phyloP scores from a whole-genome alignment of 2,113 vertebrate species.

The Haliaeetus leucogaster region DNA sequence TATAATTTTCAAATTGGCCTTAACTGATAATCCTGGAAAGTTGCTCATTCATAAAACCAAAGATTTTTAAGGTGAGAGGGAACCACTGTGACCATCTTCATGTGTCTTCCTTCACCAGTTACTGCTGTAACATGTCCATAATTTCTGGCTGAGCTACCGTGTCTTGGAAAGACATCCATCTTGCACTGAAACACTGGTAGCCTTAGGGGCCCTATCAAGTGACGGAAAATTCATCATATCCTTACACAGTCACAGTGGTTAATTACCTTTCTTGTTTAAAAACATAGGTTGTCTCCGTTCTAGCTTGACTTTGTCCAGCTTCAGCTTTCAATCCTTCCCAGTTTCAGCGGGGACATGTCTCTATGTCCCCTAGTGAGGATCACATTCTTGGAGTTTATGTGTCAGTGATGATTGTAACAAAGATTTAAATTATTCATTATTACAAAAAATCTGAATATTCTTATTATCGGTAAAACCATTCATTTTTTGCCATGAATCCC shows the following conservation, averaged over 20 bases:
- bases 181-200: background rate
- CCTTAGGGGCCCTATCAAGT: background rate
- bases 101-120: background rate
- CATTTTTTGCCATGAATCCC: background rate
- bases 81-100: background rate
- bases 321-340: background rate
- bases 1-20: background rate
- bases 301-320: background rate
- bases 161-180: background rate
- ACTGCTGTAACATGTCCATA: background rate
- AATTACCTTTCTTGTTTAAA: slow-evolving; percentile 4
- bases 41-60: background rate
- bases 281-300: background rate
- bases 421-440: background rate
- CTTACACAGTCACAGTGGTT: background rate
- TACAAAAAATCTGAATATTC: background rate
- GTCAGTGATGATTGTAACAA: background rate
- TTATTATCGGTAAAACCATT: background rate
- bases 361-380: background rate
- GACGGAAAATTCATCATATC: slow-evolving; percentile 14
- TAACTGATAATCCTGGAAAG: background rate
- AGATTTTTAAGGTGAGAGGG: background rate
- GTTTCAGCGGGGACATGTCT: background rate
- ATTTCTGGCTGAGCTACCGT: background rate
- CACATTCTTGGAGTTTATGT: background rate